Evolutionary conservation across 2,888 invertebrate species (phyloP), one percentile per base, ranked within the genome.

Genomic region (Lacanobia wlatinum): DNA sequence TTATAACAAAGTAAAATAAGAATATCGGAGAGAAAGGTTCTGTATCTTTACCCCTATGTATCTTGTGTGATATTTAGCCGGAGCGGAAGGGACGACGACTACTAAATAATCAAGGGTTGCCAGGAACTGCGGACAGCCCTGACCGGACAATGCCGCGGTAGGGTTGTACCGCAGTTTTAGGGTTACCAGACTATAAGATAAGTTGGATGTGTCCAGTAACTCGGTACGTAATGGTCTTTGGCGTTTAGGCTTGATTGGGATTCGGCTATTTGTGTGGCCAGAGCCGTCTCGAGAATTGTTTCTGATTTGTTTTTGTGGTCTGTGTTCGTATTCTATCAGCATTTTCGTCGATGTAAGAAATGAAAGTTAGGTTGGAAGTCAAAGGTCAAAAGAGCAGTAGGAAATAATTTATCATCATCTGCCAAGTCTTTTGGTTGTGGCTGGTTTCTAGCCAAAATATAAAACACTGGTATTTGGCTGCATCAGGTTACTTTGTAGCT

Each of bases 1-100:
- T 84, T 85, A 65, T 78, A 78, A 68, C 70, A 56, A 65, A 76
- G 74, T 80, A 85, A 82, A 79, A 79, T 80, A 85, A 82, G 79
- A 80, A 83, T 82, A 84, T 84, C 53, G 68, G 61, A 71, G 70
- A 79, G 80, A 70, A 70, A 74, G 72, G 72, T 75, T 58, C 21
- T 59, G 65, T 70, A 71, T 76, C 55, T 66, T 53, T 53, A 61
- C 68, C 70, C 65, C 18, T 46, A 74, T 71, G 72, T 82, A 73
- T 75, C 64, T 83, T 62, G 76, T 74, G 69, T 50, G 67, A 77
- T 84, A 84, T 84, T 84, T 75, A 82, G 77, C 63, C n/a, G 62
- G 67, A 21, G 66, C 83, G 85, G 83, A 83, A 84, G 80, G 83
- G 83, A 80, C 73, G 56, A 34, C 23, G 53, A 69, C 72, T 71